phyloP scores from a whole-genome alignment of 2,113 vertebrate species.

The Scomber colias region DNA sequence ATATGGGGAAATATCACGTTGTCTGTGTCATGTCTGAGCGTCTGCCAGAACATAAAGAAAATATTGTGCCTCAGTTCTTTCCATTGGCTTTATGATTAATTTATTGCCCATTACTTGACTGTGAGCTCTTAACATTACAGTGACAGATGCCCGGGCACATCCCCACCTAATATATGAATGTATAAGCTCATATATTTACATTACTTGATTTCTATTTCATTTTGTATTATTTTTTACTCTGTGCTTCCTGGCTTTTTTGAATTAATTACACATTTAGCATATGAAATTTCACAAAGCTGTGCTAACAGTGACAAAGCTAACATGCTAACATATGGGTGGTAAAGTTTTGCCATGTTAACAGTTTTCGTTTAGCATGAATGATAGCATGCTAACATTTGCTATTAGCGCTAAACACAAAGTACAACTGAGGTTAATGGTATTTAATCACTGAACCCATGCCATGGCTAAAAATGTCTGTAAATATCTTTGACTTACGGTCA shows the following conservation, averaged over 20 bases:
- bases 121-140: constrained; percentile 1
- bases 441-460: too few species aligned
- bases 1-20: constrained; percentile 32
- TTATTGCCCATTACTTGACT: constrained; percentile 37
- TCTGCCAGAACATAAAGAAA: constrained; percentile 37
- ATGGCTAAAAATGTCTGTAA: too few species aligned
- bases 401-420: too few species aligned
- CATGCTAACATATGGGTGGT: too few species aligned
- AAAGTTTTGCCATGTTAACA: too few species aligned
- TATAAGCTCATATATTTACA: not conserved
- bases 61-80: constrained; percentile 19
- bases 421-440: too few species aligned
- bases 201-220: not conserved
- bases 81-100: constrained; percentile 47
- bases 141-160: constrained; percentile 28
- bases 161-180: not conserved
- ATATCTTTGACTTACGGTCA: too few species aligned
- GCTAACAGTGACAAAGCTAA: too few species aligned
- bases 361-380: too few species aligned
- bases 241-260: not conserved
- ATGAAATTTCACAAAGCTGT: too few species aligned
- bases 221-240: not conserved
- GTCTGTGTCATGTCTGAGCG: constrained; percentile 46
- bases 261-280: too few species aligned
- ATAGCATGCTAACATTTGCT: too few species aligned